Percentiles rank a stretch among this genome's conserved stretches.
Evolutionary conservation across 2,797 vertebrate species (phyloP).

Genomic region (Distichodus sexfasciatus): DNA sequence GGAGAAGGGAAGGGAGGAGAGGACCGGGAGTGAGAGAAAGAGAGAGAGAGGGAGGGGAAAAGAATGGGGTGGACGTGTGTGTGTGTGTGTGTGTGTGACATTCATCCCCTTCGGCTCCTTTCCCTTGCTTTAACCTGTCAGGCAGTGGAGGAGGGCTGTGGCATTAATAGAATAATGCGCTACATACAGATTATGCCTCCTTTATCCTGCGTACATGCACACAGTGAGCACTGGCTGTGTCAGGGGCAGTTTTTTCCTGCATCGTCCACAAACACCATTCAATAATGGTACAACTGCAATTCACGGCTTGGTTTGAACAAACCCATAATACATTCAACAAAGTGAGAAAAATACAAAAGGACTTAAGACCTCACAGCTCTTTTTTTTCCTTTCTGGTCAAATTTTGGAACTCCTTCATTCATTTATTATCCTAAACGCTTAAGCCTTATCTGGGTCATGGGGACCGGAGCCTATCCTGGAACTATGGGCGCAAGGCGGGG

Average conservation of each 20-base stretch:
- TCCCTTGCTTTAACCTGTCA: background rate
- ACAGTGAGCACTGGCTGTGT: background rate
- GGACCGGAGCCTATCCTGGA: too few relatives aligned
- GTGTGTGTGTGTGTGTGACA: conserved; percentile 13
- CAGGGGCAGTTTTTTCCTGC: background rate
- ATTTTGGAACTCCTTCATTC: too few relatives aligned
- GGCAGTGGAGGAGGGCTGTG: background rate
- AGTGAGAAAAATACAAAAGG: too few relatives aligned
- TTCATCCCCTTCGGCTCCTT: background rate
- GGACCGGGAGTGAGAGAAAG: conserved; percentile 13
- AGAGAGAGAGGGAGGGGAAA: conserved; percentile 37
- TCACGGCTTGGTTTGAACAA: too few relatives aligned
- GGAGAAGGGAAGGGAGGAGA: conserved; percentile 60
- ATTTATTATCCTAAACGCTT: too few relatives aligned
- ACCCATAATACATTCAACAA: too few relatives aligned
- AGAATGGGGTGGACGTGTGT: conserved; percentile 2
- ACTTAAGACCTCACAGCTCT: too few relatives aligned
- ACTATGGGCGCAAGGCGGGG: too few relatives aligned
- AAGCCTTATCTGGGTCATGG: too few relatives aligned
- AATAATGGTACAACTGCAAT: too few relatives aligned
- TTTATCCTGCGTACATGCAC: background rate
- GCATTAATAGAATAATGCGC: conserved; percentile 8
- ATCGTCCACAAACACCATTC: background rate
- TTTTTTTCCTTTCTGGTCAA: too few relatives aligned
- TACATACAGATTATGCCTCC: background rate